Evolutionary conservation across 2,888 invertebrate genomes (phyloP), one percentile per base, ranked within the genome.

Genomic region (Xiphydria camelus): DNA sequence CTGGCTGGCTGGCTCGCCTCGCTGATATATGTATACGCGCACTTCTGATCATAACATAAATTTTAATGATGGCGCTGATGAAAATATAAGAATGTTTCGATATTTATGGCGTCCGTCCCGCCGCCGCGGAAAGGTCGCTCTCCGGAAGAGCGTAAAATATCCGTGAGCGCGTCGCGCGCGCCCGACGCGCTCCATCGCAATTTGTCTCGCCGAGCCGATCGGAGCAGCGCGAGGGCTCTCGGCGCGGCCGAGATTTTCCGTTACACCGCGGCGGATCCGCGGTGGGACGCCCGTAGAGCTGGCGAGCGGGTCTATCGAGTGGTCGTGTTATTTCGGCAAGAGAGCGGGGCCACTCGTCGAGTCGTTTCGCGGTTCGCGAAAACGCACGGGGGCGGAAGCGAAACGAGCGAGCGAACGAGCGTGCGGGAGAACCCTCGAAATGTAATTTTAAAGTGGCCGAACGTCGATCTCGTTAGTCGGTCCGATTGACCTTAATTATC

Each of bases 31-130:
- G 62, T 71, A 69, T 68, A 66, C 62, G 62, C 59, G 60, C 61
- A 68, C 68, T 70, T 68, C 67, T 73, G 68, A 70, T 71, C 70
- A 62, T 70, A 72, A 73, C 74, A 75, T 74, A 73, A 75, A 74
- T 75, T 73, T 73, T 73, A 73, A 73, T 72, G 73, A 73, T 64
- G 66, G 64, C 56, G 57, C 62, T 73, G 71, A 74, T 75, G 73
- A 74, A 75, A 75, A 75, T 75, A 75, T 75, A 75, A 75, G 75
- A 74, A 69, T 68, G 65, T 55, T 51, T 45, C 57, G 62, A 67
- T 73, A 72, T 73, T 73, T 73, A 73, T 68, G 67, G 55, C 31
- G 45, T 40, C 35, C 20, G 23, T 33, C 33, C 31, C 15, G 12
- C 15, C 6, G 29, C n/a, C n/a, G n/a, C n/a, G n/a, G n/a, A n/a